Percentiles rank a stretch among this genome's conserved stretches.
phyloP scores from a whole-genome alignment of 1,140 invertebrate genomes.

The Magallana angulata region DNA sequence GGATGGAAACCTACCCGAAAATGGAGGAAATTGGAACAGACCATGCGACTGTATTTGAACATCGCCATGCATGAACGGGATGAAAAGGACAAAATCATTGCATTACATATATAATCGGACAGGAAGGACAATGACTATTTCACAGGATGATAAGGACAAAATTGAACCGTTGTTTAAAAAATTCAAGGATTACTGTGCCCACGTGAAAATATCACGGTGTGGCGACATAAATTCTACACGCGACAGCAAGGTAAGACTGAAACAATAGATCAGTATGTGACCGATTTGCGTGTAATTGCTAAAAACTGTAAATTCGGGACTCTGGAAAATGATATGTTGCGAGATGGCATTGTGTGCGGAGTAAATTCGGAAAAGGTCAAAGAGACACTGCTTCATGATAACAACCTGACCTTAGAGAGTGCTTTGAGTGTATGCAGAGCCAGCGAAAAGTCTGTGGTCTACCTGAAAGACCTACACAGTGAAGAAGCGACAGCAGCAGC shows the following conservation, averaged over 20 bases:
- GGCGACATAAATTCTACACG: constrained; percentile 47
- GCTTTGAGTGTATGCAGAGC: constrained; percentile 40
- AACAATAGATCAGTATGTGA: constrained; percentile 45
- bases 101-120: no score
- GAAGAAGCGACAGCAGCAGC: constrained; percentile 8
- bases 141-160: constrained; percentile 27
- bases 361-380: constrained; percentile 44
- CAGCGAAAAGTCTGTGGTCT: constrained; percentile 15
- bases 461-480: constrained; percentile 34
- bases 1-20: constrained; percentile 13
- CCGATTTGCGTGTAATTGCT: constrained; percentile 31
- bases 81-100: no score
- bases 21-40: constrained; percentile 18
- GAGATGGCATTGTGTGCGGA: constrained; percentile 49
- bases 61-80: no score
- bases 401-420: constrained; percentile 46
- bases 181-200: not conserved
- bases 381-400: constrained; percentile 39
- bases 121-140: no score
- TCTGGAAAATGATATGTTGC: constrained; percentile 29
- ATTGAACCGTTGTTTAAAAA: not conserved
- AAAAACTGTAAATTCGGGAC: constrained; percentile 46
- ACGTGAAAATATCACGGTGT: constrained; percentile 43
- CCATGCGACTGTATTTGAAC: no score
- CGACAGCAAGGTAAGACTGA: not conserved